Conservation (phyloP, 2,888 invertebrate genomes). For the Lepidochitona cinerea region DNA sequence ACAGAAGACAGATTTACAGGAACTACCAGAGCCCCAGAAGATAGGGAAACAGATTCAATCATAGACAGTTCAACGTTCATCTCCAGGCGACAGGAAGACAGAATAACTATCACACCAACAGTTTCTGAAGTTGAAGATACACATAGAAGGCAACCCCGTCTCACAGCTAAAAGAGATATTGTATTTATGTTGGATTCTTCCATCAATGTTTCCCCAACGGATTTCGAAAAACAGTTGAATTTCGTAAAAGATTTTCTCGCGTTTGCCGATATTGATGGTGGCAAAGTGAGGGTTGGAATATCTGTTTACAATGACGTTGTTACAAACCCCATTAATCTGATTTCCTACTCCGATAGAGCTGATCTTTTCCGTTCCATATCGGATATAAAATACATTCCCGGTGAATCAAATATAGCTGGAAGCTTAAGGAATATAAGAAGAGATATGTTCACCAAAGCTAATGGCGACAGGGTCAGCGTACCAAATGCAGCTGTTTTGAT, state of each 20-base stretch:
- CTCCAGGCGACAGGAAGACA: not conserved
- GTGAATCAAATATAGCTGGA: slow-evolving; percentile 29
- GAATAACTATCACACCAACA: not conserved
- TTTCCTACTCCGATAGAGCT: slow-evolving; percentile 18
- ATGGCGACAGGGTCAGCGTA: slow-evolving; percentile 29
- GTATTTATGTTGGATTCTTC: slow-evolving; percentile 38
- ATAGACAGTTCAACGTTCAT: not conserved
- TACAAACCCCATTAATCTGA: slow-evolving; percentile 29
- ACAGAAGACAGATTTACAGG: not conserved
- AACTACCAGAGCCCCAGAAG: not conserved
- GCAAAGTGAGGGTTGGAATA: slow-evolving; percentile 9
- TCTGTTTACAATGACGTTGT: slow-evolving; percentile 20
- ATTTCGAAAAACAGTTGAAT: slow-evolving; percentile 30
- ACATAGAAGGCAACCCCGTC: not conserved
- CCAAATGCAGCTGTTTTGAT: slow-evolving; percentile 28
- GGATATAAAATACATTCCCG: slow-evolving; percentile 14
- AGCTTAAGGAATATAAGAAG: slow-evolving; percentile 20
- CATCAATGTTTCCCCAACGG: slow-evolving; percentile 28
- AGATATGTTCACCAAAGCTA: slow-evolving; percentile 20
- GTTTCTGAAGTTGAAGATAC: not conserved
- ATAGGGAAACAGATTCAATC: not conserved
- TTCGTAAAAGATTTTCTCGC: slow-evolving; percentile 27
- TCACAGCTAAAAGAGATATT: slow-evolving; percentile 20
- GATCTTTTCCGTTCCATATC: slow-evolving; percentile 29
- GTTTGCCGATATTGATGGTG: not conserved